Evolutionary conservation across 1,140 invertebrate species (phyloP).

Genomic region (Drosophila lowei): DNA sequence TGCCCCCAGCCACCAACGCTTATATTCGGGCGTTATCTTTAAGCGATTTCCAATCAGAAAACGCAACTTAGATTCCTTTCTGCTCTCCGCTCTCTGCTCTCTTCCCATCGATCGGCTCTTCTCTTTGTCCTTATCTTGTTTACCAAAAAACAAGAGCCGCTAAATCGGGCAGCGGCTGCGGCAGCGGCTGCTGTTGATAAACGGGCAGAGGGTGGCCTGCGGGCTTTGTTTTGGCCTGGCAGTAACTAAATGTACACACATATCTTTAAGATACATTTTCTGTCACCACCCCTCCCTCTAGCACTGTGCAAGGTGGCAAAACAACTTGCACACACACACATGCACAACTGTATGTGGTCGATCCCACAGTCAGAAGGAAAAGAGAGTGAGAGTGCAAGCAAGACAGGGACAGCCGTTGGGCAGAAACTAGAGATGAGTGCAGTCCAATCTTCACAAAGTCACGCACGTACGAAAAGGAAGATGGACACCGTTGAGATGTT

Average conservation of each 20-base stretch:
- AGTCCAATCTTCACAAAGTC: too few relatives aligned
- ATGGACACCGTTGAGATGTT: too few relatives aligned
- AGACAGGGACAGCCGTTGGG: background rate
- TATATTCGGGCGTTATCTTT: conserved; percentile 52
- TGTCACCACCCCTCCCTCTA: conserved; percentile 6
- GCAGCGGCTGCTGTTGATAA: conserved; percentile 6
- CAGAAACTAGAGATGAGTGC: too few relatives aligned
- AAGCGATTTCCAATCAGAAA: conserved; percentile 58
- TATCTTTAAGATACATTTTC: conserved; percentile 42
- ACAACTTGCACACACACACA: conserved; percentile 18
- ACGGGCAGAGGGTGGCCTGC: conserved; percentile 7
- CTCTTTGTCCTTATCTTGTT: conserved; percentile 56
- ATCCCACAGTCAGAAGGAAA: background rate
- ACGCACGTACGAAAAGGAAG: too few relatives aligned
- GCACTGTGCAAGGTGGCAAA: conserved; percentile 12
- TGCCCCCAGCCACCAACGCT: background rate
- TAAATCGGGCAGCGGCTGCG: conserved; percentile 37
- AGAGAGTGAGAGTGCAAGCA: background rate
- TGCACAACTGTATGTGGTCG: background rate
- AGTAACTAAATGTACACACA: background rate
- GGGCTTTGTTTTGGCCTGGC: conserved; percentile 15
- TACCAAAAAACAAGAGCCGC: conserved; percentile 37
- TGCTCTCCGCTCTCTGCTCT: background rate
- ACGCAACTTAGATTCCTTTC: conserved; percentile 22
- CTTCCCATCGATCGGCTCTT: background rate